Evolutionary conservation across 2,888 invertebrate species (phyloP).

Genomic region (Lapara coniferarum): DNA sequence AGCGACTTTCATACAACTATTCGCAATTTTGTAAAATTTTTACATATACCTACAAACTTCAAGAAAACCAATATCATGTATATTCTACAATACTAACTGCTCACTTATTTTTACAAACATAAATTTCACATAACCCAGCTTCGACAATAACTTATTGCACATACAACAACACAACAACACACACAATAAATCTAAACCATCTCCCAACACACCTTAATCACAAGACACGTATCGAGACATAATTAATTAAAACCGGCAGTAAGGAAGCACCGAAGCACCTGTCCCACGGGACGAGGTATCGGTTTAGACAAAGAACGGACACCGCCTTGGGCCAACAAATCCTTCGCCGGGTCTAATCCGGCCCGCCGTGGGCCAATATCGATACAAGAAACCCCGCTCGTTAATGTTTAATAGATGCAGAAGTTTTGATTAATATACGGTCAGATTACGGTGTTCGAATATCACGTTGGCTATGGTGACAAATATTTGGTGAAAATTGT

Average conservation of each 20-base stretch:
- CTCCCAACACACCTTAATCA: slow-evolving; percentile 50
- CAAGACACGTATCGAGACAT: slow-evolving; percentile 72
- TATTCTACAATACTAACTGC: too few species aligned
- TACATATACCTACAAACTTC: too few species aligned
- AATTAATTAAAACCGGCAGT: slow-evolving; percentile 76
- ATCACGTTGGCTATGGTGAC: not conserved
- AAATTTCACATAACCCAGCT: too few species aligned
- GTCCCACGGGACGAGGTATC: slow-evolving; percentile 68
- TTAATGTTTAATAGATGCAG: slow-evolving; percentile 51
- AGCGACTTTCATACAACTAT: too few species aligned
- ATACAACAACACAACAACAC: not conserved
- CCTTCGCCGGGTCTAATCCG: slow-evolving; percentile 74
- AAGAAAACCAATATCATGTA: too few species aligned
- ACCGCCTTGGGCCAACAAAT: slow-evolving; percentile 69
- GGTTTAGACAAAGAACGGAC: slow-evolving; percentile 64
- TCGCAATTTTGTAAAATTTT: too few species aligned
- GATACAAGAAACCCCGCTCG: slow-evolving; percentile 60
- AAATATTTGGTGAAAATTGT: not conserved
- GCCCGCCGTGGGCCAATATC: slow-evolving; percentile 63
- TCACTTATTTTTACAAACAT: too few species aligned
- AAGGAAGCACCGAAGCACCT: slow-evolving; percentile 70
- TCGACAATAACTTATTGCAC: too few species aligned
- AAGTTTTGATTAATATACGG: slow-evolving; percentile 29
- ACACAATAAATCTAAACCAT: not conserved
- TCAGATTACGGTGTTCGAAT: slow-evolving; percentile 11